Conservation (phyloP, 2,797 vertebrate genomes). For the Pseudopleuronectes americanus region DNA sequence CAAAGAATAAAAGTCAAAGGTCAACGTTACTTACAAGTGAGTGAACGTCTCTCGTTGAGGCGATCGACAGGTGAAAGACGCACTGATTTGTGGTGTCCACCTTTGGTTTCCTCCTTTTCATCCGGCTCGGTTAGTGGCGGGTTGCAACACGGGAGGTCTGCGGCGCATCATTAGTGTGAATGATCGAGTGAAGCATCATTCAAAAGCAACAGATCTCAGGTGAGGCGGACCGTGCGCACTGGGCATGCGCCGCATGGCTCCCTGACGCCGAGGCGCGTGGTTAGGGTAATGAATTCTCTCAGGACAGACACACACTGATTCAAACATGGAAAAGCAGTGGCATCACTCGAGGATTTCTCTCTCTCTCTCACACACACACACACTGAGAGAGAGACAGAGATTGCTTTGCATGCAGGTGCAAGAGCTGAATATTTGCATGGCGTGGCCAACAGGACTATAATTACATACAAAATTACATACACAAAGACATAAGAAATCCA, state of each 20-base stretch:
- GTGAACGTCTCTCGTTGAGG: conserved; percentile 1
- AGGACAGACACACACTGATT: neutral
- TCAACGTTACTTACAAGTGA: conserved; percentile 56
- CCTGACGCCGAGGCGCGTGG: neutral
- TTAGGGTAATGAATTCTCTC: neutral
- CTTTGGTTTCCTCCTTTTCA: conserved; percentile 29
- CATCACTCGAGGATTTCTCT: neutral
- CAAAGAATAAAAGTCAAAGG: conserved; percentile 1
- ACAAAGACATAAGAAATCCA: no score
- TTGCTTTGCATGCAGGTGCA: conserved; percentile 59
- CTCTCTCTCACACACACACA: neutral
- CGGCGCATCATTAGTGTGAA: conserved; percentile 1
- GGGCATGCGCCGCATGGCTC: conserved; percentile 51
- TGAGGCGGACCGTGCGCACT: conserved; percentile 20
- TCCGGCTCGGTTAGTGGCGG: conserved; percentile 30
- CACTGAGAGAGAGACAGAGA: neutral
- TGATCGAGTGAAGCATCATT: conserved; percentile 13
- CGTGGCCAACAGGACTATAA: neutral
- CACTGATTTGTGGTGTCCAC: conserved; percentile 14
- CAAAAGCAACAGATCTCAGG: conserved; percentile 63
- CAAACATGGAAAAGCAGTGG: neutral
- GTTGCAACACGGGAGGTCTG: neutral
- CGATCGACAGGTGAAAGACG: conserved; percentile 4
- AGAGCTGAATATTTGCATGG: conserved; percentile 54
- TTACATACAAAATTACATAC: no score